Evolutionary conservation across 1,140 invertebrate genomes (phyloP).

Genomic region (Procambarus clarkii): DNA sequence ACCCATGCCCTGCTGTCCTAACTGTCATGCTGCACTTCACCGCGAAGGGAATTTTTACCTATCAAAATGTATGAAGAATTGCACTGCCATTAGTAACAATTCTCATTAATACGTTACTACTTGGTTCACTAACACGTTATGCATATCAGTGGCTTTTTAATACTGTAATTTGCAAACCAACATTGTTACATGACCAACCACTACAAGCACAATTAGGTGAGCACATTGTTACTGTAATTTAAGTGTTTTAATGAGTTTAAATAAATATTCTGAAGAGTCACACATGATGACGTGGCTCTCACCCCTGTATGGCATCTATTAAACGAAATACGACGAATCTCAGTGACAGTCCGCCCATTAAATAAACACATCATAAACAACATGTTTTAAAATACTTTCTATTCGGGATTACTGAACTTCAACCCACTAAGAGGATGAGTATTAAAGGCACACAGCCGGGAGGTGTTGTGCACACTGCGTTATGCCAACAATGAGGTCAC

Average conservation of each 20-base stretch:
- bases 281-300: not conserved
- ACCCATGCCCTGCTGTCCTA: not conserved
- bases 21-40: not conserved
- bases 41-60: not conserved
- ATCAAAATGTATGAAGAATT: not conserved
- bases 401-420: no score
- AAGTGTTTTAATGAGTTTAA: no score
- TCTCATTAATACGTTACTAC: not conserved
- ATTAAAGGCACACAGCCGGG: no score
- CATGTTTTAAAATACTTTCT: no score
- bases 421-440: no score
- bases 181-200: not conserved
- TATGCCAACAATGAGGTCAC: no score
- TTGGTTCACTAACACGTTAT: not conserved
- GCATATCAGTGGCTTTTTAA: no score
- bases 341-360: not conserved
- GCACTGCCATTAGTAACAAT: not conserved
- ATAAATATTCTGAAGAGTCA: not conserved
- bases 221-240: not conserved
- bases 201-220: not conserved
- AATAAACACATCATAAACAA: no score
- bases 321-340: not conserved
- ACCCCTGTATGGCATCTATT: not conserved
- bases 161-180: no score
- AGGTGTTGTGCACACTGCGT: no score